phyloP scores from a whole-genome alignment of 2,113 vertebrate species.

The Lichenostomus cassidix region DNA sequence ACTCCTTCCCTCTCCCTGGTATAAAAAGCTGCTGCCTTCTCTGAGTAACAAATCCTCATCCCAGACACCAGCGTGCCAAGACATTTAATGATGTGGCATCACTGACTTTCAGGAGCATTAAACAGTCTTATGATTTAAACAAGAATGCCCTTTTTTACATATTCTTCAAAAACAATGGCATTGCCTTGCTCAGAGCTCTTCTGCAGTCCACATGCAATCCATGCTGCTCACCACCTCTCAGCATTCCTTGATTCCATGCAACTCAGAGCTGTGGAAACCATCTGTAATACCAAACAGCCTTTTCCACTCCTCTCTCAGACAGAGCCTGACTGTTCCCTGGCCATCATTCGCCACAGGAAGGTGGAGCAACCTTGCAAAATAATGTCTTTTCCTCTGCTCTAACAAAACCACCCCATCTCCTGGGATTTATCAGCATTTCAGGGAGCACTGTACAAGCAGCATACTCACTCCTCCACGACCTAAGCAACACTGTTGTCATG shows the following conservation, averaged over 20 bases:
- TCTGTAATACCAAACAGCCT: not conserved
- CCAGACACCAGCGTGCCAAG: not conserved
- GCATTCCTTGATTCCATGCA: not conserved
- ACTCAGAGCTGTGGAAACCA: not conserved
- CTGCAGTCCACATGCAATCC: not conserved
- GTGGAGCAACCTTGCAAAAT: not conserved
- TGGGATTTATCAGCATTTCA: not conserved
- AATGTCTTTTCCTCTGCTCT: not conserved
- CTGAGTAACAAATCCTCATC: not conserved
- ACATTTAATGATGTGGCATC: not conserved
- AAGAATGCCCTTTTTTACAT: not conserved
- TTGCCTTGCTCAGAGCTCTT: not conserved
- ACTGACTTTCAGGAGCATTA: not conserved
- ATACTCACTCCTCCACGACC: not conserved
- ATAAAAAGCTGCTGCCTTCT: not conserved
- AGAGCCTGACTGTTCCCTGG: not conserved
- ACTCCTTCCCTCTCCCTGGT: not conserved
- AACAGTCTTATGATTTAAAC: not conserved
- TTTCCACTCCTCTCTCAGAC: not conserved
- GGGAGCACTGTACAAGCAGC: not conserved
- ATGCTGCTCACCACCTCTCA: not conserved
- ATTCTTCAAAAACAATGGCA: not conserved
- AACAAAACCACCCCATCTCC: not conserved
- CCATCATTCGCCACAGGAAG: not conserved
- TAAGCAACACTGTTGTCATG: conserved; percentile 15